phyloP scores from a whole-genome alignment of 2,888 invertebrate species.

The Nomada ruficornis region DNA sequence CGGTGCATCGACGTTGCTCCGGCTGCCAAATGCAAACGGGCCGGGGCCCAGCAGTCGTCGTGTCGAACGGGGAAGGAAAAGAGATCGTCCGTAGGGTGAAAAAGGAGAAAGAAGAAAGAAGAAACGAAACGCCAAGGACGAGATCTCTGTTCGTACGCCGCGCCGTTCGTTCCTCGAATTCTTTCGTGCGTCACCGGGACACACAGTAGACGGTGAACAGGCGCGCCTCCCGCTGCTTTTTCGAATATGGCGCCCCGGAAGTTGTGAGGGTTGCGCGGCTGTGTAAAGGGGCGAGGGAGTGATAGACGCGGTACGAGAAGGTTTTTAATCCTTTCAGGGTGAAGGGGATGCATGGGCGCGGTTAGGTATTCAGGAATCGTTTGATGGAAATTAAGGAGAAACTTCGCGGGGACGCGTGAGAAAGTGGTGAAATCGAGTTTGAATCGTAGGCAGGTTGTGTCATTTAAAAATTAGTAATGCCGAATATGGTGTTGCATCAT shows the following conservation, averaged over 20 bases:
- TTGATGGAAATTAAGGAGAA: neutral
- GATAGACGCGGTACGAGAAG: no score
- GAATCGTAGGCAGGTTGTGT: neutral
- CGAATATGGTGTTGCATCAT: neutral
- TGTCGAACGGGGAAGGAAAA: constrained; percentile 46
- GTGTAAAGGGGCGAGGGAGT: no score
- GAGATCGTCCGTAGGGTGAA: constrained; percentile 9
- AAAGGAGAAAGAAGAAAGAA: constrained; percentile 22
- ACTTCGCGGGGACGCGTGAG: neutral
- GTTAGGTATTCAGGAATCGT: neutral
- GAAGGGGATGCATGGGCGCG: no score
- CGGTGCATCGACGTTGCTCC: constrained; percentile 55
- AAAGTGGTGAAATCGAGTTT: constrained; percentile 11
- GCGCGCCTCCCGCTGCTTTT: neutral
- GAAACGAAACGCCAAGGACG: constrained; percentile 1
- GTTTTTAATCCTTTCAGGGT: no score
- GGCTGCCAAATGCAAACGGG: constrained; percentile 67
- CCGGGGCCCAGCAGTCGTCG: constrained; percentile 24
- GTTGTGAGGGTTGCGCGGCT: neutral
- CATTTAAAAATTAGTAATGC: neutral
- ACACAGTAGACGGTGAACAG: no score
- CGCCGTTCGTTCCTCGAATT: constrained; percentile 42
- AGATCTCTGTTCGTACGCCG: neutral
- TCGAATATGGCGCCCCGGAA: no score
- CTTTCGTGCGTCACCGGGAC: constrained; percentile 31